Conservation (phyloP, 2,113 vertebrate species). For the Varanus salvator region DNA sequence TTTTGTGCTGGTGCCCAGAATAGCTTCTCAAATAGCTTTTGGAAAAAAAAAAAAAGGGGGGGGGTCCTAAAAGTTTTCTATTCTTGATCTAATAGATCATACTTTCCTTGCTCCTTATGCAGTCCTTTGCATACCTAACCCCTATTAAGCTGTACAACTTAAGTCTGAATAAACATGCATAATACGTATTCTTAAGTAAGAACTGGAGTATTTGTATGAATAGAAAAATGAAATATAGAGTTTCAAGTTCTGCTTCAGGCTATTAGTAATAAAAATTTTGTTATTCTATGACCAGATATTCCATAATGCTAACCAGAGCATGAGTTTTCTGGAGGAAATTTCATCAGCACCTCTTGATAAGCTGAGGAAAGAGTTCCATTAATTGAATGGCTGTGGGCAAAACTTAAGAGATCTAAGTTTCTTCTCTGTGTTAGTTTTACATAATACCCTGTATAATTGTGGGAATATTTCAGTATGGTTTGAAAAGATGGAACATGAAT, state of each 20-base stretch:
- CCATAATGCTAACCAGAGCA: not conserved
- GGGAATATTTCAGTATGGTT: not conserved
- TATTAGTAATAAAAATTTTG: constrained; percentile 17
- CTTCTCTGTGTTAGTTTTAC: not conserved
- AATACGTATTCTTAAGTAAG: not conserved
- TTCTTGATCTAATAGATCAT: not conserved
- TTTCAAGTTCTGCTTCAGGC: not conserved
- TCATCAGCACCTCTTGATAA: constrained; percentile 8
- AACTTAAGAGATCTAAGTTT: not conserved
- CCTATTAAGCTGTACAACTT: not conserved
- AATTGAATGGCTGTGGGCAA: constrained; percentile 12
- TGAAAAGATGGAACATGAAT: not conserved
- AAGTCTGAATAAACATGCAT: not conserved
- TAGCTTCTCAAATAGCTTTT: too few relatives aligned
- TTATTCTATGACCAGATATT: not conserved
- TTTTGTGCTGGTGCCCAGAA: too few relatives aligned
- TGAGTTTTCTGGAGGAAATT: not conserved
- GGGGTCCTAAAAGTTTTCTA: not conserved
- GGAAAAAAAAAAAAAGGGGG: too few relatives aligned
- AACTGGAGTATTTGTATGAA: not conserved
- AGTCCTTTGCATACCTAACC: not conserved
- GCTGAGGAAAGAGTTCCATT: not conserved
- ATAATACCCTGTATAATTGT: not conserved
- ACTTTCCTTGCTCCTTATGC: too few relatives aligned
- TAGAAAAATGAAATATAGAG: not conserved